Conservation (phyloP, 2,888 invertebrate genomes). For the Drosophila ustulata region DNA sequence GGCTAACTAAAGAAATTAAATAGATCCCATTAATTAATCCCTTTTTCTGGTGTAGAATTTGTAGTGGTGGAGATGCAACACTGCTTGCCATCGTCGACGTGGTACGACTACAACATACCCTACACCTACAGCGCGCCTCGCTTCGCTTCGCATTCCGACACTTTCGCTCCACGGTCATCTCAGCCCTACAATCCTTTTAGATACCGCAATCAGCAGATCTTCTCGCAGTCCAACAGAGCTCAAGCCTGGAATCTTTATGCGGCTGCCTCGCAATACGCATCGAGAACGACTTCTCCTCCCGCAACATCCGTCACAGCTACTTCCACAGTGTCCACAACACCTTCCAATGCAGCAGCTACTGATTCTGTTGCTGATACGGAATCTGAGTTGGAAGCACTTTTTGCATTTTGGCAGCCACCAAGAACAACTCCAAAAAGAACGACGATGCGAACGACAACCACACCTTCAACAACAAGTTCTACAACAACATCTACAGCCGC, state of each 20-base stretch:
- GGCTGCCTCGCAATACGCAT: neutral
- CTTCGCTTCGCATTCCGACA: neutral
- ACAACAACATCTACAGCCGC: too few species aligned
- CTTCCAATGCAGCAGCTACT: too few species aligned
- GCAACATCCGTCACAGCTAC: too few species aligned
- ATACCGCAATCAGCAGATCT: neutral
- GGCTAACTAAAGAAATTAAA: fast-evolving
- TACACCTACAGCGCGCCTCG: conserved; percentile 17
- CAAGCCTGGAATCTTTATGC: conserved; percentile 9
- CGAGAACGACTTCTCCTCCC: neutral
- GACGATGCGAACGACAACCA: too few species aligned
- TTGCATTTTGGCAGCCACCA: too few species aligned
- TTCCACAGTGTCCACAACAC: neutral
- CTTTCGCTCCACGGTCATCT: neutral
- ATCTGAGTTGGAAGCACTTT: too few species aligned
- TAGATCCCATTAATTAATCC: neutral
- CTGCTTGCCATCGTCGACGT: conserved; percentile 21
- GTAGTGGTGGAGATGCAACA: conserved; percentile 19
- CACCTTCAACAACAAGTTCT: neutral
- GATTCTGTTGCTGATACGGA: too few species aligned
- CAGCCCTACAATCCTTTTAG: conserved; percentile 10
- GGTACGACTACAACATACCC: conserved; percentile 29
- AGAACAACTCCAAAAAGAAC: too few species aligned
- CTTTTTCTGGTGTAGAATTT: conserved; percentile 20
- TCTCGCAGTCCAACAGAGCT: conserved; percentile 8